A percentile compares a stretch with the other conserved stretches of the same genome.
Conservation (phyloP, 2,113 vertebrate species). For the Dipodomys merriami region DNA sequence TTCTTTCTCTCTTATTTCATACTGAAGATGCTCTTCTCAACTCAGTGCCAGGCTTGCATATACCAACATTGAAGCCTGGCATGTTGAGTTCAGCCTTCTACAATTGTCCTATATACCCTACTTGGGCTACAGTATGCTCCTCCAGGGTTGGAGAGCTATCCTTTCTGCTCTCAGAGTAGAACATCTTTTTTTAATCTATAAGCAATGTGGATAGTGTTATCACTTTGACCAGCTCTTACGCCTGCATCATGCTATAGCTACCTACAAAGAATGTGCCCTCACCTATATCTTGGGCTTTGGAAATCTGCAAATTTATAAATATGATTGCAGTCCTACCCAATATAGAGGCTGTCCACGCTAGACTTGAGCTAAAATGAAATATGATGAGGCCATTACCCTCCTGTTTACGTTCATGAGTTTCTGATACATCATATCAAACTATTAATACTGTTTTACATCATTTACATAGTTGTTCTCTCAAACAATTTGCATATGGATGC, state of each 20-base stretch:
- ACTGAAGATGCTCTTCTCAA: neutral
- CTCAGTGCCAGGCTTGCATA: neutral
- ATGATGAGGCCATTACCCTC: too few relatives aligned
- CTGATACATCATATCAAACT: neutral
- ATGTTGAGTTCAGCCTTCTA: neutral
- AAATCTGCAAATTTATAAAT: neutral
- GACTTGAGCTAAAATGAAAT: neutral
- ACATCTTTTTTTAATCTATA: neutral
- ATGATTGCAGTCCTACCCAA: too few relatives aligned
- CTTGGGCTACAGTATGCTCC: neutral
- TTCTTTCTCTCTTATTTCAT: neutral
- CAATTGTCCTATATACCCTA: neutral
- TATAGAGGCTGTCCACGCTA: neutral
- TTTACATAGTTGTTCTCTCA: neutral
- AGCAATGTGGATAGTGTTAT: neutral
- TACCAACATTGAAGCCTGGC: neutral
- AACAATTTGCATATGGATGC: neutral
- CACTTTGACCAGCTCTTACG: neutral
- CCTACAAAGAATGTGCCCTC: too few relatives aligned
- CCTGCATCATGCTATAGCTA: neutral
- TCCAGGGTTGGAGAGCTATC: neutral
- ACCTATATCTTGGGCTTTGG: neutral
- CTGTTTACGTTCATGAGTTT: neutral
- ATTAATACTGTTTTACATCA: neutral
- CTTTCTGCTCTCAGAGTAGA: neutral